These are phyloP conservation scores for Psephotus haematonotus DNA, from an alignment of 2,113 vertebrate genomes.

Conservation along the genomic window DNA sequence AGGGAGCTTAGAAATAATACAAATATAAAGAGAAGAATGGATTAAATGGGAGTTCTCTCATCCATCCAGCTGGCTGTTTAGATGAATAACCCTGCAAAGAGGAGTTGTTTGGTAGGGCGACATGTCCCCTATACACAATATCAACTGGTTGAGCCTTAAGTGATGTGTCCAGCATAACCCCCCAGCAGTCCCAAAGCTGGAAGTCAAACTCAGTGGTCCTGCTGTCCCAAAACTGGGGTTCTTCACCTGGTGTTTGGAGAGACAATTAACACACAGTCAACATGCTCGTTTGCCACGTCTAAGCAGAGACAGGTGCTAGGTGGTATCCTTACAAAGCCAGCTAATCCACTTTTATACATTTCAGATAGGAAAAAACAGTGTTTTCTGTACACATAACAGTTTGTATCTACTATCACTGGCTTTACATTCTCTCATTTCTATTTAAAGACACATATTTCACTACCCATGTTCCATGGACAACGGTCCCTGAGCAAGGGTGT, in stretches of 20 bases:
- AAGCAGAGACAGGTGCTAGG: neutral
- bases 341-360: neutral
- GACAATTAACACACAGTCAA: neutral
- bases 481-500: neutral
- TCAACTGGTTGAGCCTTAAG: neutral
- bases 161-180: rapidly evolving
- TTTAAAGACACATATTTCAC: neutral
- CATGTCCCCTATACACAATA: rapidly evolving
- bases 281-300: neutral
- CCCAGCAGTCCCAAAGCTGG: neutral
- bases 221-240: neutral
- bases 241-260: neutral
- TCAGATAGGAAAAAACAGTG: neutral
- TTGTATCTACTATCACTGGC: neutral
- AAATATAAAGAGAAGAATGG: neutral
- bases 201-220: neutral
- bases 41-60: neutral
- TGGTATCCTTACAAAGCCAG: neutral
- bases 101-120: neutral
- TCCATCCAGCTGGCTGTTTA: neutral
- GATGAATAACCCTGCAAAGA: neutral
- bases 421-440: neutral
- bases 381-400: neutral
- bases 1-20: neutral
- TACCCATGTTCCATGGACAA: neutral